Percentiles rank a stretch among this genome's conserved stretches.
These are phyloP conservation scores for Eonycteris spelaea DNA, from an alignment of 2,113 vertebrate genomes.

Conservation along the genomic window DNA sequence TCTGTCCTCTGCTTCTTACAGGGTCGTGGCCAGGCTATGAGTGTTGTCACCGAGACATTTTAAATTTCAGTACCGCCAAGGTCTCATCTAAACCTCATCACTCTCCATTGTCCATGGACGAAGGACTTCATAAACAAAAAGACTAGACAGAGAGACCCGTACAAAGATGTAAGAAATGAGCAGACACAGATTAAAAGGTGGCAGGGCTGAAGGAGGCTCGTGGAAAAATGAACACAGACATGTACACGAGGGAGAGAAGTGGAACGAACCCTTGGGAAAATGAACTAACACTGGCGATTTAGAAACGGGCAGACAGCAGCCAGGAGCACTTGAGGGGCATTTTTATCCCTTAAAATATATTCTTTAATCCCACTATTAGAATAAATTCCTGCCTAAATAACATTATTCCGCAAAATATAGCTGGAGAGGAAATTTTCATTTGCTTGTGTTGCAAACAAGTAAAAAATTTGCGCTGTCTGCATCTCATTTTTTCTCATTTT, in stretches of 20 bases:
- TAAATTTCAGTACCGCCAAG: background rate
- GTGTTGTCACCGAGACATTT: background rate
- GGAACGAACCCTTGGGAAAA: background rate
- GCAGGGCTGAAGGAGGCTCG: background rate
- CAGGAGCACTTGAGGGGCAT: slow-evolving; percentile 8
- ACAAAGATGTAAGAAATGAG: slow-evolving; percentile 55
- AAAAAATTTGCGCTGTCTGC: slow-evolving; percentile 48
- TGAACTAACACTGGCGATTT: background rate
- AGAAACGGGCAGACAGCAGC: background rate
- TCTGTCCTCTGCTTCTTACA: background rate
- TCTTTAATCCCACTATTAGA: slow-evolving; percentile 33
- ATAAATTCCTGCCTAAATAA: slow-evolving; percentile 53
- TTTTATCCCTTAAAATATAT: background rate
- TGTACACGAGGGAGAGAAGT: background rate
- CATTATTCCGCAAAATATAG: slow-evolving; percentile 48
- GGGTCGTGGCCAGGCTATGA: background rate
- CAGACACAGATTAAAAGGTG: slow-evolving; percentile 39
- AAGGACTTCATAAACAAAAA: slow-evolving; percentile 45
- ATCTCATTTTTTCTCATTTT: slow-evolving; percentile 61
- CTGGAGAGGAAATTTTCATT: slow-evolving; percentile 54
- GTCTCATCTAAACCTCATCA: slow-evolving; percentile 1
- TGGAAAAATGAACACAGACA: background rate
- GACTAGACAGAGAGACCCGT: slow-evolving; percentile 56
- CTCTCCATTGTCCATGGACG: background rate
- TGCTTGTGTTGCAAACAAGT: slow-evolving; percentile 46